Conservation (phyloP, 2,797 vertebrate genomes). For the Peromyscus melanophrys region DNA sequence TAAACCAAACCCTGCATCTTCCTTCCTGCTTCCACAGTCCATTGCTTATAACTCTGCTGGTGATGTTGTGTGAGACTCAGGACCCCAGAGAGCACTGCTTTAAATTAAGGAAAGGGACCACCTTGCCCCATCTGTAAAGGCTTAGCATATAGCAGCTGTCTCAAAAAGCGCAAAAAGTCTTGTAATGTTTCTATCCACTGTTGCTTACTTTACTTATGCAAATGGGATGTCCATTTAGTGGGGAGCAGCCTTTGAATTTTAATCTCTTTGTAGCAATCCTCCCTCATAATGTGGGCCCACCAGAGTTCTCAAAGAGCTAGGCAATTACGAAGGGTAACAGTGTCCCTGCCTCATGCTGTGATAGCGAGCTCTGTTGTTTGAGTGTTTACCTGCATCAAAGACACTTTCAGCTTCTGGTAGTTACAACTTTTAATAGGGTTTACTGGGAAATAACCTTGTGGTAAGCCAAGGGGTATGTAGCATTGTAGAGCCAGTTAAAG, state of each 20-base stretch:
- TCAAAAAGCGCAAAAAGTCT: not conserved
- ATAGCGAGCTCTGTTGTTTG: not conserved
- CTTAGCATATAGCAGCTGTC: not conserved
- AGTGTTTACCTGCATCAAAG: not conserved
- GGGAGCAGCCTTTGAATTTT: not conserved
- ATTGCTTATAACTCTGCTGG: rapidly evolving
- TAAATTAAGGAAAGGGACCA: not conserved
- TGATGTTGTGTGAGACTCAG: not conserved
- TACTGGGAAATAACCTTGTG: no score
- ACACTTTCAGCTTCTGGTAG: not conserved
- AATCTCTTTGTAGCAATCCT: not conserved
- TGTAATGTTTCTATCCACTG: not conserved
- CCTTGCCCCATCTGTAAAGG: not conserved
- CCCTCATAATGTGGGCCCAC: not conserved
- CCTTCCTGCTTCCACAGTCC: not conserved
- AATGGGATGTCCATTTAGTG: not conserved
- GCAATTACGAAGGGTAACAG: not conserved
- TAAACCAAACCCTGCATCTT: not conserved
- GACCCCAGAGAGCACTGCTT: not conserved
- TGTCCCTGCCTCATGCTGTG: no score
- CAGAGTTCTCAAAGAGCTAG: not conserved
- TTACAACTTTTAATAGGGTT: not conserved
- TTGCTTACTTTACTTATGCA: not conserved
- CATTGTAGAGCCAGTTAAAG: not conserved
- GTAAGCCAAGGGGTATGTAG: not conserved